These are phyloP conservation scores for Hydrotaea cyrtoneurina DNA, from an alignment of 2,888 invertebrate species.

Conservation along the genomic window DNA sequence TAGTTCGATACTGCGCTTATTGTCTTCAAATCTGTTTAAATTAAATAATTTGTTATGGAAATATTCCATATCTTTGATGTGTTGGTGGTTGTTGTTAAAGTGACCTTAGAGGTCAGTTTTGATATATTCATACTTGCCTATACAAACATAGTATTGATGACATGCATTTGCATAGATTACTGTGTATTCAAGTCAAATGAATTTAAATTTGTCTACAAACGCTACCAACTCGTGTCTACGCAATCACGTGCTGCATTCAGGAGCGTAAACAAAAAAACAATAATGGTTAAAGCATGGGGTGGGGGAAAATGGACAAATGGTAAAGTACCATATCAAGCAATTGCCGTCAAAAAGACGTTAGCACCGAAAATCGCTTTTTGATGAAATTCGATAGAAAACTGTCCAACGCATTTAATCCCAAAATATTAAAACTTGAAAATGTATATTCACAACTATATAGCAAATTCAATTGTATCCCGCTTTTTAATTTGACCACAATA, in stretches of 20 bases:
- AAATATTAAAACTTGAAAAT: too few species aligned
- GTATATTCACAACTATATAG: too few species aligned
- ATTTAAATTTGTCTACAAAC: background rate
- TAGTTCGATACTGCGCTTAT: background rate
- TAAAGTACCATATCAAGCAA: too few species aligned
- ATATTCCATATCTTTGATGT: constrained; percentile 2
- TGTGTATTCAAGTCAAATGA: background rate
- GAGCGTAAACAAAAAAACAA: constrained; percentile 4
- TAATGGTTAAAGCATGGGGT: too few species aligned
- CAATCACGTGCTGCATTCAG: background rate
- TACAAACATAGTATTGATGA: background rate
- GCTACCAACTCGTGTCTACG: background rate
- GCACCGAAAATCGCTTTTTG: too few species aligned
- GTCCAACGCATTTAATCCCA: too few species aligned
- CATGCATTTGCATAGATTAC: background rate
- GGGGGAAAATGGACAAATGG: too few species aligned
- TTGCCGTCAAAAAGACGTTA: too few species aligned
- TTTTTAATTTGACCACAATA: too few species aligned
- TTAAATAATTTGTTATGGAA: background rate
- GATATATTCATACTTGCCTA: too few species aligned
- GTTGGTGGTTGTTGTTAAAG: background rate
- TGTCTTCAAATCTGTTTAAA: background rate
- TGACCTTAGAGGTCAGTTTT: background rate
- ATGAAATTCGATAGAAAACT: too few species aligned
- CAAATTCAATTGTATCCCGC: too few species aligned